Conservation (phyloP, 2,888 invertebrate genomes). For the Drosophila cognata region DNA sequence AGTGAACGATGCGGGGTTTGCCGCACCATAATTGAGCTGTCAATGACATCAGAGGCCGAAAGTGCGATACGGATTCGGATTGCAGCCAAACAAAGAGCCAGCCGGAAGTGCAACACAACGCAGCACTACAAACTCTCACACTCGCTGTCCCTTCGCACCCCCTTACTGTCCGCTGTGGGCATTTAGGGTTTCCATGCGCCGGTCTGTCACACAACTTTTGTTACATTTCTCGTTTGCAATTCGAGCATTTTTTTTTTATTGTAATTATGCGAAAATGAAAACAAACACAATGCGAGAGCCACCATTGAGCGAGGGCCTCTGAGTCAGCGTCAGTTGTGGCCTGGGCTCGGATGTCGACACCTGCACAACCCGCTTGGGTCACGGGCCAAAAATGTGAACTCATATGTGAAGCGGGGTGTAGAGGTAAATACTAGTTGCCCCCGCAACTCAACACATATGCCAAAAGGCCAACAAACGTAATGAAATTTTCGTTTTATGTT, state of each 20-base stretch:
- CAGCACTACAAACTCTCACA: constrained; percentile 30
- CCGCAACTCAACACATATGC: constrained; percentile 14
- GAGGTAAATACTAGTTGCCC: constrained; percentile 24
- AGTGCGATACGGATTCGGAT: constrained; percentile 21
- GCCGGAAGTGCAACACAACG: constrained; percentile 67
- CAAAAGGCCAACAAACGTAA: constrained; percentile 54
- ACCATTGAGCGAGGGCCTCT: constrained; percentile 24
- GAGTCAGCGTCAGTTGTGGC: constrained; percentile 62
- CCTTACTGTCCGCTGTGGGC: constrained; percentile 5
- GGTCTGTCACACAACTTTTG: constrained; percentile 74
- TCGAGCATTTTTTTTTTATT: constrained; percentile 33
- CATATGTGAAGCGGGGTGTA: constrained; percentile 62
- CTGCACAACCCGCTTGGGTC: constrained; percentile 70
- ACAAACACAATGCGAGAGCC: constrained; percentile 59
- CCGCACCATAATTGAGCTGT: constrained; percentile 64
- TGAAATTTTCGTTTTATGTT: constrained; percentile 63
- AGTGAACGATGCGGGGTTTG: constrained; percentile 11
- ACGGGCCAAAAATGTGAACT: constrained; percentile 79
- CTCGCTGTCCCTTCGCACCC: constrained; percentile 26
- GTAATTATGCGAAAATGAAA: constrained; percentile 76
- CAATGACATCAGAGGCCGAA: constrained; percentile 63
- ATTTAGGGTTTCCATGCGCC: constrained; percentile 59
- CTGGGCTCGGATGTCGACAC: constrained; percentile 67
- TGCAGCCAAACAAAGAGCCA: constrained; percentile 47
- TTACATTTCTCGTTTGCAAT: constrained; percentile 60